Evolutionary conservation across 2,888 invertebrate genomes (phyloP).

Genomic region (Asteroscopus sphinx): DNA sequence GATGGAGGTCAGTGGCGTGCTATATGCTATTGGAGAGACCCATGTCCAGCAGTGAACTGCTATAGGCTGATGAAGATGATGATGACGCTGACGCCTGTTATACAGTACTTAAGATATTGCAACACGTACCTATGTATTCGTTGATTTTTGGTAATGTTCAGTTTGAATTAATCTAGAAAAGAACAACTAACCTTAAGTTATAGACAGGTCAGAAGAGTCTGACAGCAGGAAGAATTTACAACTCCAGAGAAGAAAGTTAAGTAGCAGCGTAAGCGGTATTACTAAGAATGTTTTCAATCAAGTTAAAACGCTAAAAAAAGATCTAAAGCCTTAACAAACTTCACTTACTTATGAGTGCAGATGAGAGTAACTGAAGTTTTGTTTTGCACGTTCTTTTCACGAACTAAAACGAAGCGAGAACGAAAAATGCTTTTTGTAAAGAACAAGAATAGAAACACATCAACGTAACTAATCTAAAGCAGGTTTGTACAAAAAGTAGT

Average conservation of each 20-base stretch:
- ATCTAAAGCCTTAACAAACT: conserved; percentile 34
- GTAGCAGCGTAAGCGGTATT: conserved; percentile 4
- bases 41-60: too few species aligned
- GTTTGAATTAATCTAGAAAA: too few species aligned
- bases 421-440: conserved; percentile 19
- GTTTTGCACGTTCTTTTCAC: conserved; percentile 23
- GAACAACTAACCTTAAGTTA: background rate
- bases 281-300: conserved; percentile 37
- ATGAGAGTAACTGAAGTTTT: conserved; percentile 29
- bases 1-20: too few species aligned
- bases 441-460: conserved; percentile 23
- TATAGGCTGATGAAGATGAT: too few species aligned
- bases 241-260: conserved; percentile 12
- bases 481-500: conserved; percentile 8
- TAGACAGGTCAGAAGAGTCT: background rate
- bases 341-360: conserved; percentile 26
- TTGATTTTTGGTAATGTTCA: too few species aligned
- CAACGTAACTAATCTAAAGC: conserved; percentile 29
- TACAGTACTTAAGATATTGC: too few species aligned
- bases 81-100: too few species aligned
- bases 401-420: conserved; percentile 23
- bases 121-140: too few species aligned
- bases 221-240: conserved; percentile 12
- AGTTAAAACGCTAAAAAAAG: conserved; percentile 28
- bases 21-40: too few species aligned